Base-by-base conservation (phyloP, 2,797 vertebrate genomes). In the Phyllotis vaccarum region DNA sequence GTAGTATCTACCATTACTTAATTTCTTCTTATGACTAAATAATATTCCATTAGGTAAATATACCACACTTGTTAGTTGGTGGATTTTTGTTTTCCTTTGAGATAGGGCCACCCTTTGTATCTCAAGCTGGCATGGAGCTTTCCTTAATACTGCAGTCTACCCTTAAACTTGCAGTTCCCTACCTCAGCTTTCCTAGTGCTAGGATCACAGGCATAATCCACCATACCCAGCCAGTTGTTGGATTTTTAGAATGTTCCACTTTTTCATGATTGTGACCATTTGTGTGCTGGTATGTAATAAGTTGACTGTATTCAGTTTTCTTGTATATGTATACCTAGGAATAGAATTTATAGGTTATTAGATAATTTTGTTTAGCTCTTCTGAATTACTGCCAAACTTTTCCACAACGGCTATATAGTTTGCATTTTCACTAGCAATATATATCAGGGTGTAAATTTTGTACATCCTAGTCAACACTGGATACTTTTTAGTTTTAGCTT, bases 291-390 rank as follows among this genome's bases (percentile, higher is more conserved):
- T 96, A 29, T 92, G 68, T 94, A 91, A n/a, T 89, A 68, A 86
- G 93, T 90, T 93, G 70, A 89, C 86, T 90, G 56, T 64, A 31
- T 96, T 93, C 46, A 83, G 19, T 92, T 90, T 52, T 90, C 46
- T 85, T 95, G 76, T 66, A 11, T 34, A 64, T 43, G 52, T 4
- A 34, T 5, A 13, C 62, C 70, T 40, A 82, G n/a, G 66, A 82
- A n/a, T 89, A 49, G n/a, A 83, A 76, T 56, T 79, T 76, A 31
- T 90, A 54, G 16, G n/a, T 94, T 43, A 68, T 58, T 68, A 76
- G 46, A 40, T 90, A 95, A 95, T 96, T 93, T 56, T 96, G 72
- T 95, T 97, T 95, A 93, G 74, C 62, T n/a, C 80, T 94, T 96
- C 95, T 93, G 74, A 95, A 91, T 88, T 91, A 78, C 58, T 34